Evolutionary conservation across 1,140 invertebrate species (phyloP).

Genomic region (Pseudomyrmex pallidus): DNA sequence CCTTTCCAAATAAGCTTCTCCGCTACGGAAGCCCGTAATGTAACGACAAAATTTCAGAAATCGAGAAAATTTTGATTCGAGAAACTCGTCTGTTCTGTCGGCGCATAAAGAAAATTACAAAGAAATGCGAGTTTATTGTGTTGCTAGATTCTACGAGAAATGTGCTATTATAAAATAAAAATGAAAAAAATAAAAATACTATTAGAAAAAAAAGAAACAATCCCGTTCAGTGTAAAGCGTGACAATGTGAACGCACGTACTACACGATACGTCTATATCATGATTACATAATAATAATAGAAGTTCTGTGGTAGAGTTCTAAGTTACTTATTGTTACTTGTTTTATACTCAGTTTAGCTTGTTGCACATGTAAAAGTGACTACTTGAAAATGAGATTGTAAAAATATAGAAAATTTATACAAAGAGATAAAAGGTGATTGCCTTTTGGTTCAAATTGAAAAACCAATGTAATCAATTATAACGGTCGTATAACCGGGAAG

Average conservation of each 20-base stretch:
- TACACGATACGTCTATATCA: conserved; percentile 16
- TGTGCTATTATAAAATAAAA: neutral
- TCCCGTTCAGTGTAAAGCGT: neutral
- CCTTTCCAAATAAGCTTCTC: conserved; percentile 62
- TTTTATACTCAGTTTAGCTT: conserved; percentile 44
- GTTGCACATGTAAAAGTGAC: conserved; percentile 32
- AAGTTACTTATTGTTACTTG: conserved; percentile 14
- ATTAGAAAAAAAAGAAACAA: neutral
- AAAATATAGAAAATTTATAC: too few relatives aligned
- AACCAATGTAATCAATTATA: too few relatives aligned
- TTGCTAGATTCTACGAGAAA: neutral
- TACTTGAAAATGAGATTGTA: conserved; percentile 20
- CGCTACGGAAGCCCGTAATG: conserved; percentile 52
- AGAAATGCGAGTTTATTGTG: conserved; percentile 16
- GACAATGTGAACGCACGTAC: neutral
- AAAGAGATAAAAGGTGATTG: too few relatives aligned
- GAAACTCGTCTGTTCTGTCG: conserved; percentile 37
- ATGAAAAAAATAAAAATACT: neutral
- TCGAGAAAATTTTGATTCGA: conserved; percentile 63
- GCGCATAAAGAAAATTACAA: neutral
- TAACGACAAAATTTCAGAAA: conserved; percentile 19
- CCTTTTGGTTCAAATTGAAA: too few relatives aligned
- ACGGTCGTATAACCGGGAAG: too few relatives aligned
- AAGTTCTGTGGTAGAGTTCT: conserved; percentile 33
- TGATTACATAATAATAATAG: conserved; percentile 54